These are phyloP conservation scores for Deilephila elpenor DNA, from an alignment of 2,888 invertebrate species.

Conservation along the genomic window DNA sequence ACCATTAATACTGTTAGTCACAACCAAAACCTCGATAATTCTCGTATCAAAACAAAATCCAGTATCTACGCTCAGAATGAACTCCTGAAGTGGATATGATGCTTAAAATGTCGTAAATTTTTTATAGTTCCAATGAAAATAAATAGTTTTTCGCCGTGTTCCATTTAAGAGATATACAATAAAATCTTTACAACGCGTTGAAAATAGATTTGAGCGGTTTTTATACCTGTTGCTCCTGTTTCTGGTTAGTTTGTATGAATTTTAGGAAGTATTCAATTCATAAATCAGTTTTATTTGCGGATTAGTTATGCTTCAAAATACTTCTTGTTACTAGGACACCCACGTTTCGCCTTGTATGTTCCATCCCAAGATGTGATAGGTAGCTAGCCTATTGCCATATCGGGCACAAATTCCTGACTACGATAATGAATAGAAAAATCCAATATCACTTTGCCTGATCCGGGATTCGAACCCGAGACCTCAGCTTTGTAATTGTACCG, in stretches of 20 bases:
- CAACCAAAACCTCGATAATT: conserved; percentile 5
- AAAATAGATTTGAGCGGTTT: conserved; percentile 58
- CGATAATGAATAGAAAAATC: too few relatives aligned
- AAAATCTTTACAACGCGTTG: conserved; percentile 70
- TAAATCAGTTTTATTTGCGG: conserved; percentile 23
- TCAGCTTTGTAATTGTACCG: too few relatives aligned
- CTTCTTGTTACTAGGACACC: too few relatives aligned
- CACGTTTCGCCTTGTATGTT: too few relatives aligned
- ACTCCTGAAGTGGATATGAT: conserved; percentile 62
- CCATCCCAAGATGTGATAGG: too few relatives aligned
- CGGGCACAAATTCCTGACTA: too few relatives aligned
- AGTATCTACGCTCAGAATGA: background rate
- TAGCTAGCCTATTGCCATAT: too few relatives aligned
- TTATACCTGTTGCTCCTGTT: conserved; percentile 24
- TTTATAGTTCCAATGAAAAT: conserved; percentile 76
- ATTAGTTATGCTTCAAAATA: background rate
- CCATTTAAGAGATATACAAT: conserved; percentile 71
- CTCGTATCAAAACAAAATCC: conserved; percentile 21
- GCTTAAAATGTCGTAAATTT: conserved; percentile 78
- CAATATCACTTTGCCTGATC: too few relatives aligned
- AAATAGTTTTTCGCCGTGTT: conserved; percentile 76
- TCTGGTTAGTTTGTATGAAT: background rate
- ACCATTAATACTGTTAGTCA: background rate
- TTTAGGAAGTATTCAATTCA: background rate
- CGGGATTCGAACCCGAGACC: too few relatives aligned